Conservation (phyloP, 2,888 invertebrate genomes). For the Tiliacea citrago region DNA sequence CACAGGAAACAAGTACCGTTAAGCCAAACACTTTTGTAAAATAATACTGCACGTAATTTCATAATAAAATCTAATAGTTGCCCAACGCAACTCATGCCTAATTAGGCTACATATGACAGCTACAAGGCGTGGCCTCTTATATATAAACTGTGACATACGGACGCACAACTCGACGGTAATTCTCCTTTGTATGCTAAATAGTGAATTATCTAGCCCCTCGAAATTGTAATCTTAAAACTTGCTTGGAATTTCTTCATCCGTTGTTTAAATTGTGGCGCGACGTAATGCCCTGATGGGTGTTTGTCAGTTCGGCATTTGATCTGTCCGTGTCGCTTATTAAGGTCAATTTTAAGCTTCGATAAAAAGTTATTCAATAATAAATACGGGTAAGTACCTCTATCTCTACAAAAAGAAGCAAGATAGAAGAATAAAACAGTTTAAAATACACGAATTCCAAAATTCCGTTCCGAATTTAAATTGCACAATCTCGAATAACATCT, state of each 20-base stretch:
- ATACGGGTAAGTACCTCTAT: background rate
- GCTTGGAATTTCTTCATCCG: conserved; percentile 90
- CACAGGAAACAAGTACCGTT: conserved; percentile 62
- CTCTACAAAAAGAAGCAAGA: background rate
- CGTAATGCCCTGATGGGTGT: conserved; percentile 70
- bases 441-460: background rate
- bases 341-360: conserved; percentile 65
- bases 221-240: conserved; percentile 90
- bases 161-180: conserved; percentile 87
- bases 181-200: conserved; percentile 90
- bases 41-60: conserved; percentile 69
- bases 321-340: conserved; percentile 56
- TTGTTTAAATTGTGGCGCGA: conserved; percentile 78
- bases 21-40: conserved; percentile 65
- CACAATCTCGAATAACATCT: conserved; percentile 3
- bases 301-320: conserved; percentile 68
- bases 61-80: conserved; percentile 76
- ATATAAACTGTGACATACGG: conserved; percentile 86
- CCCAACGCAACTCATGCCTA: conserved; percentile 83
- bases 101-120: conserved; percentile 89
- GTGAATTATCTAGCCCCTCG: conserved; percentile 89
- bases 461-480: background rate
- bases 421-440: background rate
- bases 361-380: conserved; percentile 48
- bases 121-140: conserved; percentile 88